These are phyloP conservation scores for Dyspetes luteomarginatus DNA, from an alignment of 2,888 invertebrate species.

Conservation along the genomic window DNA sequence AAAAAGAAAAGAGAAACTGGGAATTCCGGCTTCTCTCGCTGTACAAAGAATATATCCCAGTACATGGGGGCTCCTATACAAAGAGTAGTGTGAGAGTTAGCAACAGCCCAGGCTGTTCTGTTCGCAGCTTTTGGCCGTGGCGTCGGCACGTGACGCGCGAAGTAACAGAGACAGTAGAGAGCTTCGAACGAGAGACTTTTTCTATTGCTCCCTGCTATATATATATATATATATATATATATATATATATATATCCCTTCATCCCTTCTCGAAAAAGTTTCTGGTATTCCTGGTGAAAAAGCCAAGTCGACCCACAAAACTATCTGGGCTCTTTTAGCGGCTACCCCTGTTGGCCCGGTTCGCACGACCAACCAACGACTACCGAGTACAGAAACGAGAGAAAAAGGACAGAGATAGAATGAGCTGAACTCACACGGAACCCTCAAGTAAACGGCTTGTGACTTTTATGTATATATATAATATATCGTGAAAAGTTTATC, in stretches of 20 bases:
- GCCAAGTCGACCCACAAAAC: constrained; percentile 62
- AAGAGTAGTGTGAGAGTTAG: constrained; percentile 43
- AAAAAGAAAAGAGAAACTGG: constrained; percentile 7
- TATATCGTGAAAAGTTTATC: constrained; percentile 64
- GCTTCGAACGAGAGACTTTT: constrained; percentile 16
- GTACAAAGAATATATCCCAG: constrained; percentile 14
- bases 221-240: neutral
- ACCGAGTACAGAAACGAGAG: constrained; percentile 26
- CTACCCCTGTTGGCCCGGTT: constrained; percentile 61
- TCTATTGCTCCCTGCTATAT: neutral
- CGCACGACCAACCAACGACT: constrained; percentile 61
- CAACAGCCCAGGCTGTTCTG: constrained; percentile 52
- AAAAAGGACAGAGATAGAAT: constrained; percentile 15
- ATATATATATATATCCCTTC: constrained; percentile 33
- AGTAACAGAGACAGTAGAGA: constrained; percentile 54
- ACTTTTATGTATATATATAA: neutral
- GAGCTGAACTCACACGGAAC: constrained; percentile 37
- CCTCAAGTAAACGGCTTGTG: constrained; percentile 20
- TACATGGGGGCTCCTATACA: constrained; percentile 1
- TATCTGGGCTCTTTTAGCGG: constrained; percentile 53
- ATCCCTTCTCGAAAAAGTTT: constrained; percentile 56
- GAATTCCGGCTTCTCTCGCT: neutral
- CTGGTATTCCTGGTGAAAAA: constrained; percentile 61
- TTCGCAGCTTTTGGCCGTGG: constrained; percentile 53
- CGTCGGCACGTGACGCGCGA: constrained; percentile 49